Conservation (phyloP, 2,797 vertebrate species). For the Muscicapa comitata region DNA sequence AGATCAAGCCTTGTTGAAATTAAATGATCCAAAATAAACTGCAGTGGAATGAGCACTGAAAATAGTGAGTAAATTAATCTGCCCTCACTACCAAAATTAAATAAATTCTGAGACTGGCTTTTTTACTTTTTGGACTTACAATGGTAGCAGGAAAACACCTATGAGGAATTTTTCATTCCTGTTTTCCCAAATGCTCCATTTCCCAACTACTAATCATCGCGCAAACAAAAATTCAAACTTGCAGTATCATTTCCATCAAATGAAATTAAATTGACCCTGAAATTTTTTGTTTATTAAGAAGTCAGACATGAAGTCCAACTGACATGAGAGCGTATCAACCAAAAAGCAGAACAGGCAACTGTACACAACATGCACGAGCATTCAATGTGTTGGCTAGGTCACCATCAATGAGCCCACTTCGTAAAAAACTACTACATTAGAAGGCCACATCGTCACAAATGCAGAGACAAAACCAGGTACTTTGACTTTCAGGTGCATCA, state of each 20-base stretch:
- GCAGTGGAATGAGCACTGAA: conserved; percentile 29
- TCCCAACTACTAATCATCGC: neutral
- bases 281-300: neutral
- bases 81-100: neutral
- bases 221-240: neutral
- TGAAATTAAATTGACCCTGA: neutral
- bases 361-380: neutral
- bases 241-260: neutral
- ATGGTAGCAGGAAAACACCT: neutral
- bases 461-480: neutral
- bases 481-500: neutral
- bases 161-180: neutral
- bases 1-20: conserved; percentile 61
- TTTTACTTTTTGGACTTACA: neutral
- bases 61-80: conserved; percentile 10
- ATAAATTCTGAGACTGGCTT: neutral
- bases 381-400: neutral
- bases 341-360: neutral
- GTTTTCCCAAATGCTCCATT: neutral
- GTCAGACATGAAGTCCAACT: neutral
- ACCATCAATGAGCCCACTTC: neutral
- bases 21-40: conserved; percentile 63
- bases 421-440: neutral
- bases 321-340: neutral
- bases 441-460: neutral